These are phyloP conservation scores for Strigops habroptila DNA, from an alignment of 2,113 vertebrate species.

Conservation along the genomic window DNA sequence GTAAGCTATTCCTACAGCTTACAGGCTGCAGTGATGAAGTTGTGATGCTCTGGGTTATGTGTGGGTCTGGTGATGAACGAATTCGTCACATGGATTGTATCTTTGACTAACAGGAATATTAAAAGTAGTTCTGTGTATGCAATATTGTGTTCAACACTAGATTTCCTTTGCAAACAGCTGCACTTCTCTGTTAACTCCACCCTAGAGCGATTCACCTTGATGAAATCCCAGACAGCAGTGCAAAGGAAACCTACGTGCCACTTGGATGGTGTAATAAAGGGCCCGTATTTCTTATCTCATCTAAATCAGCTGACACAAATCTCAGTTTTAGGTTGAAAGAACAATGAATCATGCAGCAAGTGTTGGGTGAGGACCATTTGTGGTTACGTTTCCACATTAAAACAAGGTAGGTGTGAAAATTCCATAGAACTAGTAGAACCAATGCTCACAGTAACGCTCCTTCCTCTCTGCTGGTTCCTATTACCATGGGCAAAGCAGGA, in stretches of 20 bases:
- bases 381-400: slow-evolving; percentile 57
- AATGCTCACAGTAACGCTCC: neutral
- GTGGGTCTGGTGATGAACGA: neutral
- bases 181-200: neutral
- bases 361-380: neutral
- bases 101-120: neutral
- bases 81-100: neutral
- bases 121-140: neutral
- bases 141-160: neutral
- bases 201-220: neutral
- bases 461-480: slow-evolving; percentile 17
- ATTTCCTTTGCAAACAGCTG: neutral
- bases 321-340: neutral
- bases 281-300: neutral
- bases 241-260: neutral
- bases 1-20: neutral
- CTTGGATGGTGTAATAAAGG: neutral
- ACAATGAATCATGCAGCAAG: neutral
- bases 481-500: slow-evolving; percentile 23
- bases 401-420: slow-evolving; percentile 58
- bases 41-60: neutral
- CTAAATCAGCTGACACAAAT: neutral
- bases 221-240: neutral
- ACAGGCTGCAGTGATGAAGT: neutral
- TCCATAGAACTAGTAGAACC: slow-evolving; percentile 4